Evolutionary conservation across 2,113 vertebrate genomes (phyloP).

Genomic region (Campylorhamphus procurvoides): DNA sequence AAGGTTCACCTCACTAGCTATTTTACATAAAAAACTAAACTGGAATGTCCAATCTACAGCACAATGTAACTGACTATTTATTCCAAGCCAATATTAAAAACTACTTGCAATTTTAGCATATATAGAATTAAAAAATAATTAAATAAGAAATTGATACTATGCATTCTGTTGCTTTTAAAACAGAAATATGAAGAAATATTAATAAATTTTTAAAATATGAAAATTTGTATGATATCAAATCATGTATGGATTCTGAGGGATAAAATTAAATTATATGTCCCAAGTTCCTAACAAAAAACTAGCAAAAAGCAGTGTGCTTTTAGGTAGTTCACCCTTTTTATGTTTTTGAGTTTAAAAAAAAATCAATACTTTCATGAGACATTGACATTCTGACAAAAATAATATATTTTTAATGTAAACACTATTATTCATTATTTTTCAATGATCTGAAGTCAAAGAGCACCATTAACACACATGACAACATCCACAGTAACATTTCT

Average conservation of each 20-base stretch:
- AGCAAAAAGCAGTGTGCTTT: background rate
- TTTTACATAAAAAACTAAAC: background rate
- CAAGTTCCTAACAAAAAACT: background rate
- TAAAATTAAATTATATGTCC: background rate
- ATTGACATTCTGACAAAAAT: background rate
- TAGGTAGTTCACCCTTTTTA: background rate
- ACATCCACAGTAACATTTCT: background rate
- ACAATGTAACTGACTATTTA: background rate
- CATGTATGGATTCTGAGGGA: background rate
- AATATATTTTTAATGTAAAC: background rate
- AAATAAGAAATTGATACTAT: background rate
- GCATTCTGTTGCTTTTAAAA: background rate
- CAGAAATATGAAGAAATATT: too few relatives aligned
- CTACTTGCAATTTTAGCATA: background rate
- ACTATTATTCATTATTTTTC: background rate
- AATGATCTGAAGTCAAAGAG: background rate
- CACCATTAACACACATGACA: rapidly evolving
- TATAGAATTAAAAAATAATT: background rate
- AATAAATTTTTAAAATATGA: background rate
- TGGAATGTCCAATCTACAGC: background rate
- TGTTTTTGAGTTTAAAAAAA: background rate
- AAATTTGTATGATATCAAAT: background rate
- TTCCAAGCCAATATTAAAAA: background rate
- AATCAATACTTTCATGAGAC: background rate
- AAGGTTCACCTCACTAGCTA: background rate